Evolutionary conservation across 2,888 invertebrate genomes (phyloP).

Genomic region (Thereva unica): DNA sequence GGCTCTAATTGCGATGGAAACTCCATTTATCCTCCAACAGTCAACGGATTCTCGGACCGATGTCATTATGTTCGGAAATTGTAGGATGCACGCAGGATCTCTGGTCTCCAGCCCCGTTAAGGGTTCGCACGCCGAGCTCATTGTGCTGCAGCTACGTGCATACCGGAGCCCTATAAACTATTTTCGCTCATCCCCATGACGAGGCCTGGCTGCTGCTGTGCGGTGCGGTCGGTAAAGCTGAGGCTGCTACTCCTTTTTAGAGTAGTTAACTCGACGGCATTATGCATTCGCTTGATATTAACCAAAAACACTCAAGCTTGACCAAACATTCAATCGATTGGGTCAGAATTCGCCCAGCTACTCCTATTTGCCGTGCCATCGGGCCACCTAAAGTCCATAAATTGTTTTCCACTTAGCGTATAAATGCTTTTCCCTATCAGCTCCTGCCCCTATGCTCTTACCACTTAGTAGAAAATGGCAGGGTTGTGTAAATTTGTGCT

Average conservation of each 20-base stretch:
- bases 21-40: too few species aligned
- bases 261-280: slow-evolving; percentile 44
- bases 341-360: slow-evolving; percentile 39
- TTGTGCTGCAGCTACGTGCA: too few species aligned
- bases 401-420: slow-evolving; percentile 48
- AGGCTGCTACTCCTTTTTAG: slow-evolving; percentile 8
- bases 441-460: too few species aligned
- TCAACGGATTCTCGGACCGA: too few species aligned
- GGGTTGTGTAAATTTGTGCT: slow-evolving; percentile 37
- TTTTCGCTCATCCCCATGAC: slow-evolving; percentile 11
- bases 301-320: slow-evolving; percentile 47
- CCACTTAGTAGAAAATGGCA: slow-evolving; percentile 38
- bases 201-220: slow-evolving; percentile 21
- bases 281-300: slow-evolving; percentile 46
- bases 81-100: too few species aligned
- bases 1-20: too few species aligned
- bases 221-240: slow-evolving; percentile 11
- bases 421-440: slow-evolving; percentile 43
- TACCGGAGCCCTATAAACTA: neutral
- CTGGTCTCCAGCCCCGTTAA: too few species aligned
- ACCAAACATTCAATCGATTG: slow-evolving; percentile 47
- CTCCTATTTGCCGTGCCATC: neutral
- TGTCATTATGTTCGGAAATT: too few species aligned
- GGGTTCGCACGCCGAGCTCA: too few species aligned
- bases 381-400: slow-evolving; percentile 36